Evolutionary conservation across 2,113 vertebrate genomes (phyloP).

Genomic region (Tautogolabrus adspersus): DNA sequence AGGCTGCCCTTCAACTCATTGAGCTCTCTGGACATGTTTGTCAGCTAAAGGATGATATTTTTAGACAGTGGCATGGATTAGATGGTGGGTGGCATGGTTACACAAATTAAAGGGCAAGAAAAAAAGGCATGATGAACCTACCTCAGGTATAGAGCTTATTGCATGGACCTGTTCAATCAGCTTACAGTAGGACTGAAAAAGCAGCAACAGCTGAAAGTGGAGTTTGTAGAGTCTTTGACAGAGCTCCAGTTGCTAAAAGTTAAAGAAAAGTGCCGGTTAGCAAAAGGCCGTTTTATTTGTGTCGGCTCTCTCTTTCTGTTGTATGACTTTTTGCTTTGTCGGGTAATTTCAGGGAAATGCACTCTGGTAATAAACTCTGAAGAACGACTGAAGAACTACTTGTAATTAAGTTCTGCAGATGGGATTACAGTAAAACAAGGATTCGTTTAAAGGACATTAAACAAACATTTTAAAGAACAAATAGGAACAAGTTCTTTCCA

Average conservation of each 20-base stretch:
- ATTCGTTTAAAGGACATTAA: not conserved
- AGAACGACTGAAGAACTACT: not conserved
- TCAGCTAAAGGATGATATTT: constrained; percentile 81
- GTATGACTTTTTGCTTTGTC: not conserved
- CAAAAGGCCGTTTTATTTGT: not conserved
- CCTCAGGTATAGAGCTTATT: constrained; percentile 92
- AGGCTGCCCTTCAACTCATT: constrained; percentile 90
- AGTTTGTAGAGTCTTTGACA: constrained; percentile 96
- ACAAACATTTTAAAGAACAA: constrained; percentile 3
- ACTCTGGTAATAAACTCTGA: not conserved
- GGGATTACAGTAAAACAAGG: not conserved
- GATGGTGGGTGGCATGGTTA: not conserved
- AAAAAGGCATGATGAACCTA: constrained; percentile 55
- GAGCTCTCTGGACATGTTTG: constrained; percentile 93
- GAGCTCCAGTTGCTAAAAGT: constrained; percentile 92
- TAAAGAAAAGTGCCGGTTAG: constrained; percentile 23
- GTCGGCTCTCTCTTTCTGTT: not conserved
- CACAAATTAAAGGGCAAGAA: not conserved
- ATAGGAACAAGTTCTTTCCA: constrained; percentile 83
- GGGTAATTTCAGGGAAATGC: not conserved
- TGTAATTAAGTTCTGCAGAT: not conserved
- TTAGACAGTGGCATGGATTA: constrained; percentile 5
- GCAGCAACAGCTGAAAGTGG: constrained; percentile 95
- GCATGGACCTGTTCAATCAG: constrained; percentile 93
- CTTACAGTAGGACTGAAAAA: constrained; percentile 97